Evolutionary conservation across 2,113 vertebrate species (phyloP).

Genomic region (Platichthys stellatus): DNA sequence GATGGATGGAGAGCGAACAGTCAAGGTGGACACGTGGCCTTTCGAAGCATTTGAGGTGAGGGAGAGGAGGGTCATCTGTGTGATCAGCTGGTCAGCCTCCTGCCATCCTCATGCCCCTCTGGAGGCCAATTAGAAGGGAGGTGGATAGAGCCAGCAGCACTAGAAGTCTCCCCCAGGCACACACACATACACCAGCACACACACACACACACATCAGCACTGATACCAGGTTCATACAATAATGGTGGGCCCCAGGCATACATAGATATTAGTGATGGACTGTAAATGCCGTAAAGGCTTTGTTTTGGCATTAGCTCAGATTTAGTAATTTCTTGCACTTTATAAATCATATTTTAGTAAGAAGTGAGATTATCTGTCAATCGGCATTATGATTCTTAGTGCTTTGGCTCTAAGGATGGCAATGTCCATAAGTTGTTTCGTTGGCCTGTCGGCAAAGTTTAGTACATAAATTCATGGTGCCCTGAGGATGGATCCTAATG

Average conservation of each 20-base stretch:
- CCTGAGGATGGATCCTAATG: background rate
- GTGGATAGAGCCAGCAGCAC: slow-evolving; percentile 32
- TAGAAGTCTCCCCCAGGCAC: slow-evolving; percentile 36
- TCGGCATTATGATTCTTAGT: background rate
- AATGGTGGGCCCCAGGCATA: slow-evolving; percentile 43
- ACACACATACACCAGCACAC: slow-evolving; percentile 17
- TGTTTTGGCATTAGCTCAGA: background rate
- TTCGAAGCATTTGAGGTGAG: slow-evolving; percentile 11
- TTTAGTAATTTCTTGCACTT: background rate
- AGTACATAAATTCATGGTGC: background rate
- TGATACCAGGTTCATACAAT: slow-evolving; percentile 50
- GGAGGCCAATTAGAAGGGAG: slow-evolving; percentile 71
- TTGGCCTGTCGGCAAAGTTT: background rate
- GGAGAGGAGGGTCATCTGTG: slow-evolving; percentile 45
- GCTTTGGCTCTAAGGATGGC: background rate
- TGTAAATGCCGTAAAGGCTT: background rate
- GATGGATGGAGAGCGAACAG: slow-evolving; percentile 8
- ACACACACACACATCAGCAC: slow-evolving; percentile 14
- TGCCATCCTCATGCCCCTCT: slow-evolving; percentile 49
- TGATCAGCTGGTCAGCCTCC: slow-evolving; percentile 61
- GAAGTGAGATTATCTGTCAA: background rate
- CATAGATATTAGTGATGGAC: background rate
- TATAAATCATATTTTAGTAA: background rate
- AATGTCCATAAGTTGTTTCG: background rate
- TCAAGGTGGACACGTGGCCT: slow-evolving; percentile 28